Evolutionary conservation across 2,113 vertebrate species (phyloP), one percentile per base, ranked within the genome.

Genomic region (Albula glossodonta): DNA sequence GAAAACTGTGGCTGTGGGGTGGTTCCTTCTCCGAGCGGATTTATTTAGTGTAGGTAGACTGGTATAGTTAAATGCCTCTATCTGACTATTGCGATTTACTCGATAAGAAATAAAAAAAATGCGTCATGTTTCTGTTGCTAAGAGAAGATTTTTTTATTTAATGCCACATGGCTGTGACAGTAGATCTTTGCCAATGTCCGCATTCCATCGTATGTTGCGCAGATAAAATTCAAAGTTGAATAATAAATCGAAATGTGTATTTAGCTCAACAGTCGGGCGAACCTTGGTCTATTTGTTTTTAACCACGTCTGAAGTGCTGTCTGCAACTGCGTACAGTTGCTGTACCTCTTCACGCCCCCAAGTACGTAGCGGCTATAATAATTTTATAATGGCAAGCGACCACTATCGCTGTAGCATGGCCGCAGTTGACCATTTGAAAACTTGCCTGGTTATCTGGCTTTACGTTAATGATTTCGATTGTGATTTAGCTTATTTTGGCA

Each of bases 161-260:
- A 87, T 93, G 93, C 91, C 93, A 91, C 92, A 90, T 91, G 91
- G 90, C 86, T 90, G 77, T 91, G 86, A 60, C 70, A 63, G 25
- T 85, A 78, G 84, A 57, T 74, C 84, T 84, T 2, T 87, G 90
- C 88, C 93, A 91, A 96, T 93, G 96, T 96, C 96, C 95, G 96
- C 96, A 96, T 96, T 96, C 95, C 95, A 94, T 91, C 93, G 94
- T 92, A 95, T 95, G 95, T 96, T 95, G 96, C 96, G 95, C 96
- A 96, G 95, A 95, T 96, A 94, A 95, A 96, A 96, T 96, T 95
- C 95, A 95, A 95, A 93, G 90, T 94, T 92, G 93, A 93, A 94
- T 94, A 94, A 95, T 95, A 94, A 94, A 90, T 83, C 91, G 89
- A 87, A 89, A 90, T 15, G 88, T 86, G 4, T 63, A 51, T 57